These are phyloP conservation scores for Drosophila borealis DNA, from an alignment of 2,888 invertebrate genomes.

Conservation along the genomic window DNA sequence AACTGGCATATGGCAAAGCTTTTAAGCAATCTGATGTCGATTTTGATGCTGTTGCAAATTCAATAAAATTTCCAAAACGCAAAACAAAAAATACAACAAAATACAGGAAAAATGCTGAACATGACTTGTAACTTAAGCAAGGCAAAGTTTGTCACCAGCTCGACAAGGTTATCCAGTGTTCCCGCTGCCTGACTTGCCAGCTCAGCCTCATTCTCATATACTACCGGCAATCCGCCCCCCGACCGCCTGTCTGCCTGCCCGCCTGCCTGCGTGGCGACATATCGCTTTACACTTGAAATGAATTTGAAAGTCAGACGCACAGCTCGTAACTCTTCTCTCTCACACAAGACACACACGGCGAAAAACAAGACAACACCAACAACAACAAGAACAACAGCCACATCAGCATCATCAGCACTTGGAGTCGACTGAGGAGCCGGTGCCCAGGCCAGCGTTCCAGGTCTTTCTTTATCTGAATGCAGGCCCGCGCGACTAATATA, in stretches of 20 bases:
- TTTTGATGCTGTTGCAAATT: constrained; percentile 55
- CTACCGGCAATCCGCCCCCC: background rate
- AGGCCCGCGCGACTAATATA: constrained; percentile 82
- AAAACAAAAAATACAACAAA: constrained; percentile 1
- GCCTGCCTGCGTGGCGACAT: constrained; percentile 55
- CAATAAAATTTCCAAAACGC: constrained; percentile 57
- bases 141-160: constrained; percentile 70
- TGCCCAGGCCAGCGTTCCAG: constrained; percentile 18
- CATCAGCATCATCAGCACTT: constrained; percentile 49
- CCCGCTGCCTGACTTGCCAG: background rate
- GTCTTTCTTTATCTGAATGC: constrained; percentile 52
- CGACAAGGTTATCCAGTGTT: constrained; percentile 51
- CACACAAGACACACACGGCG: constrained; percentile 52
- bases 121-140: constrained; percentile 78
- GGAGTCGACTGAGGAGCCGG: constrained; percentile 32
- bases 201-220: constrained; percentile 3
- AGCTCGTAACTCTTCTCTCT: constrained; percentile 74
- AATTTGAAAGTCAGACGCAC: constrained; percentile 77
- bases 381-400: constrained; percentile 20
- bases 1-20: constrained; percentile 44
- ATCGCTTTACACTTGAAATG: constrained; percentile 79
- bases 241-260: background rate
- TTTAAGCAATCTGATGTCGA: constrained; percentile 43
- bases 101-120: constrained; percentile 41
- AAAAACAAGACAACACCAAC: constrained; percentile 33